A percentile compares a stretch with the other conserved stretches of the same genome.
Conservation (phyloP, 2,797 vertebrate species). For the Podarcis lilfordi region DNA sequence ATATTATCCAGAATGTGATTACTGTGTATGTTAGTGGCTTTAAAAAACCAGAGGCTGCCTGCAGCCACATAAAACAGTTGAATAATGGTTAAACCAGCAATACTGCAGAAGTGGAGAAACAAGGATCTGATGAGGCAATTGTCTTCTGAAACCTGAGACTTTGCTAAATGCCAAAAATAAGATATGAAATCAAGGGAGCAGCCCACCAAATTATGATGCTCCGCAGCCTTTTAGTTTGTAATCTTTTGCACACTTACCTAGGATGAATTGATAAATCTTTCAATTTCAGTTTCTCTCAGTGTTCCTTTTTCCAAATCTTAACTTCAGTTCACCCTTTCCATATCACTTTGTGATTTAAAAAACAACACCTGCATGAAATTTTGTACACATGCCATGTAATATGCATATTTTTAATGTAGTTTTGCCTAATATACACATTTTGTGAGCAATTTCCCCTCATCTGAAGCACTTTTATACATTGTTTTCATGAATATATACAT, state of each 20-base stretch:
- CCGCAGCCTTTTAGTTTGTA: background rate
- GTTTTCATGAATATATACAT: no score
- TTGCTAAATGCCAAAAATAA: slow-evolving; percentile 19
- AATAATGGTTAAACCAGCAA: slow-evolving; percentile 26
- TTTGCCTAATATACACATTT: no score
- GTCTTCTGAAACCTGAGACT: slow-evolving; percentile 4
- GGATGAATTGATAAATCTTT: no score
- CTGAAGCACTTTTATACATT: no score
- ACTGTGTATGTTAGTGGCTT: slow-evolving; percentile 22
- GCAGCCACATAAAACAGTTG: slow-evolving; percentile 29
- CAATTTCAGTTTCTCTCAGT: no score
- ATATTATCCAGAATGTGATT: slow-evolving; percentile 39
- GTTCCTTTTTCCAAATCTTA: no score
- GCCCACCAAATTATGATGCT: background rate
- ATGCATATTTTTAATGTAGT: no score
- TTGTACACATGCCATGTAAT: no score
- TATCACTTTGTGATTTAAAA: no score
- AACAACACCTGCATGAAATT: no score
- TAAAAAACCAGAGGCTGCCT: slow-evolving; percentile 46
- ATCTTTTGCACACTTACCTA: background rate
- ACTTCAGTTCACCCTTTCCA: no score
- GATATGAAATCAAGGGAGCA: slow-evolving; percentile 3
- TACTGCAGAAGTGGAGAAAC: background rate
- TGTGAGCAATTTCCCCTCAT: no score
- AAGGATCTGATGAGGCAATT: slow-evolving; percentile 14